Evolutionary conservation across 2,888 invertebrate genomes (phyloP).

Genomic region (Cenopis cana): DNA sequence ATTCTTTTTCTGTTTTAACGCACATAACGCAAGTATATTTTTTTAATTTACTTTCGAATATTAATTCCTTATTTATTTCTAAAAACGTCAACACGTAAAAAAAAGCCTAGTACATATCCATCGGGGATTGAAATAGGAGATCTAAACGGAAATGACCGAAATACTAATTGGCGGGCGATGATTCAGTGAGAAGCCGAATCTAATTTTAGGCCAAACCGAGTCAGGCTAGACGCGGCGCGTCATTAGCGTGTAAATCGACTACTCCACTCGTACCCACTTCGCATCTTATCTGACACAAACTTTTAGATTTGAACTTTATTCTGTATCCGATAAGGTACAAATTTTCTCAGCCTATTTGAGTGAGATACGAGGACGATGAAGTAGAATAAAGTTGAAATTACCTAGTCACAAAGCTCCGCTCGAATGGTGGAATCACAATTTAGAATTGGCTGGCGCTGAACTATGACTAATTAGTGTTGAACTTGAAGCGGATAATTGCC

Average conservation of each 20-base stretch:
- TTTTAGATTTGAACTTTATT: neutral
- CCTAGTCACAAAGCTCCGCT: conserved; percentile 40
- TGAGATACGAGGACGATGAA: conserved; percentile 4
- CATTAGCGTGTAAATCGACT: conserved; percentile 38
- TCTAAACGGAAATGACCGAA: conserved; percentile 40
- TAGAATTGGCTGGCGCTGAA: conserved; percentile 22
- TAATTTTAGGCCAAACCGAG: conserved; percentile 37
- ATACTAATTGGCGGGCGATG: conserved; percentile 41
- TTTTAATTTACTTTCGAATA: too few relatives aligned
- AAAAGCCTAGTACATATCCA: neutral
- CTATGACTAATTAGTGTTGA: conserved; percentile 31
- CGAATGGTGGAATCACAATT: conserved; percentile 30
- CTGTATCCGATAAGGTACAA: neutral
- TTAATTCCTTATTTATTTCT: neutral
- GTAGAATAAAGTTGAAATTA: conserved; percentile 28
- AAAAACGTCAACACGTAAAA: neutral
- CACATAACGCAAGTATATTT: too few relatives aligned
- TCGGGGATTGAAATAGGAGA: conserved; percentile 19
- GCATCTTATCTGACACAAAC: neutral
- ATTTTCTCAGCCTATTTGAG: neutral
- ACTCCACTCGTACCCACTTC: neutral
- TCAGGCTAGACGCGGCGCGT: conserved; percentile 30
- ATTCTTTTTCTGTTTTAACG: too few relatives aligned
- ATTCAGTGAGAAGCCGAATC: conserved; percentile 34
- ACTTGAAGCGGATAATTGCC: conserved; percentile 18